These are phyloP conservation scores for Cephus pygmeus DNA, from an alignment of 2,888 invertebrate genomes.

Conservation along the genomic window DNA sequence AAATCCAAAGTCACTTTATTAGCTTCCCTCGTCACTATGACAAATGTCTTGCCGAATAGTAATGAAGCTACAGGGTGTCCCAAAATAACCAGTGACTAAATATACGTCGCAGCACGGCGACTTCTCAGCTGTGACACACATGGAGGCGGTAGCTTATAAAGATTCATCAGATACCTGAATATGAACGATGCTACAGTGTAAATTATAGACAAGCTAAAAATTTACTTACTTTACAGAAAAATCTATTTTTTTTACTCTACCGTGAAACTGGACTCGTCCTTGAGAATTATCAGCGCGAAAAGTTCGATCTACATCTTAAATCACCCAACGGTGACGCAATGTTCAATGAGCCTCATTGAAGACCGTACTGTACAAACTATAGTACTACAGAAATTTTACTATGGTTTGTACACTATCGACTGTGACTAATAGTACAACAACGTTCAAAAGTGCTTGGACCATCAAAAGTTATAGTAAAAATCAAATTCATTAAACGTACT, in stretches of 20 bases:
- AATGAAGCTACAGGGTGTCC: slow-evolving; percentile 4
- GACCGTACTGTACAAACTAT: background rate
- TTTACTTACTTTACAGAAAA: background rate
- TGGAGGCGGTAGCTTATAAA: slow-evolving; percentile 14
- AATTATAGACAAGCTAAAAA: background rate
- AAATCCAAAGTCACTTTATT: slow-evolving; percentile 9
- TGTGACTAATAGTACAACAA: background rate
- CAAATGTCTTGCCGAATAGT: slow-evolving; percentile 5
- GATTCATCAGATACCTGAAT: background rate
- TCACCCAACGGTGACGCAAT: background rate
- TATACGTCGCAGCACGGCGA: slow-evolving; percentile 34
- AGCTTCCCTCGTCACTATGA: slow-evolving; percentile 3
- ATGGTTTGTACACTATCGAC: background rate
- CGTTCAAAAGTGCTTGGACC: background rate
- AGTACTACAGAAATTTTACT: background rate
- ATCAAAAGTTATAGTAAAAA: background rate
- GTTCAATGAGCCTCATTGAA: background rate
- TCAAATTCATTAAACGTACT: background rate
- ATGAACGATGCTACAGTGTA: background rate
- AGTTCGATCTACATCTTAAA: background rate
- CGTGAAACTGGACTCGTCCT: background rate
- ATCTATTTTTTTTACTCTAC: background rate
- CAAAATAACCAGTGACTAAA: slow-evolving; percentile 29
- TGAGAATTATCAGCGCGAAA: background rate
- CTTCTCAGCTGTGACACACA: slow-evolving; percentile 36